phyloP scores from a whole-genome alignment of 1,140 invertebrate genomes.

The Macrobrachium nipponense region DNA sequence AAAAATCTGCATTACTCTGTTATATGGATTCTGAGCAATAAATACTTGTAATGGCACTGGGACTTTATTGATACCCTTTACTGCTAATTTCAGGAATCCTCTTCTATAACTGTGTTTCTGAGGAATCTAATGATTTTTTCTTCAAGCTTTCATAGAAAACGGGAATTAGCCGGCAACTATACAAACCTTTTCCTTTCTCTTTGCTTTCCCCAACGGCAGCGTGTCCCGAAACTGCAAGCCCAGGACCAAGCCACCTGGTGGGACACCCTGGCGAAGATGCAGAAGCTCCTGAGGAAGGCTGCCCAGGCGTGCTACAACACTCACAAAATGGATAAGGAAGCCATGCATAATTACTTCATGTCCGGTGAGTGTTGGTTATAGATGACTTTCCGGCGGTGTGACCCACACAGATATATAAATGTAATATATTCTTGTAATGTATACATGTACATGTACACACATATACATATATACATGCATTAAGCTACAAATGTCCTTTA shows the following conservation, averaged over 20 bases:
- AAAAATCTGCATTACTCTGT: no score
- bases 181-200: neutral
- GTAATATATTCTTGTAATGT: neutral
- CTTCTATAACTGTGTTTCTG: no score
- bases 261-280: slow-evolving; percentile 95
- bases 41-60: no score
- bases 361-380: slow-evolving; percentile 79
- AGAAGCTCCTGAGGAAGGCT: slow-evolving; percentile 92
- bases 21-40: no score
- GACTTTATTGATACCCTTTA: no score
- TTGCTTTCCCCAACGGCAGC: slow-evolving; percentile 71
- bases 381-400: no score
- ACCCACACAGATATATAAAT: neutral
- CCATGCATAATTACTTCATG: slow-evolving; percentile 99
- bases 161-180: no score
- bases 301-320: slow-evolving; percentile 84
- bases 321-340: slow-evolving; percentile 90
- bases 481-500: no score
- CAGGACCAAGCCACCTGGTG: slow-evolving; percentile 97
- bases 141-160: no score
- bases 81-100: no score
- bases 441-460: neutral
- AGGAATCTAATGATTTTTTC: no score
- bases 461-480: neutral
- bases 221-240: slow-evolving; percentile 93